A percentile compares a stretch with the other conserved stretches of the same genome.
These are phyloP conservation scores for Polydrusus tereticollis DNA, from an alignment of 2,888 invertebrate species.

Conservation along the genomic window DNA sequence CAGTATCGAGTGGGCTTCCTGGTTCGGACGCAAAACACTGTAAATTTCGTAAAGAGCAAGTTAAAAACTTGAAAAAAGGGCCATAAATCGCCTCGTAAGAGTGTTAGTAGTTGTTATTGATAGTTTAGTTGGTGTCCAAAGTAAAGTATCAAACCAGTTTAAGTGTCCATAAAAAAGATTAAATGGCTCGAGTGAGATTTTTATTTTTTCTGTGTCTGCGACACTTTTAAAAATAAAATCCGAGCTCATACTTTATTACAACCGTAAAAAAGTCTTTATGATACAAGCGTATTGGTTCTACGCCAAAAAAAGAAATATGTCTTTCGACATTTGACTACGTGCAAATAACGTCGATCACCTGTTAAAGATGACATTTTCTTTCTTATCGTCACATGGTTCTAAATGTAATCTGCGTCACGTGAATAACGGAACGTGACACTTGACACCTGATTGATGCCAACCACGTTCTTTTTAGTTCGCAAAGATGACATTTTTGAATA, in stretches of 20 bases:
- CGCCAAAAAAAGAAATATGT: too few species aligned
- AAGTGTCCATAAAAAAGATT: constrained; percentile 27
- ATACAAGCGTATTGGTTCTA: too few species aligned
- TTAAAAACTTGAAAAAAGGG: constrained; percentile 26
- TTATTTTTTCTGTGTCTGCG: neutral
- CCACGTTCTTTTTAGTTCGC: too few species aligned
- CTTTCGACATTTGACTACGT: too few species aligned
- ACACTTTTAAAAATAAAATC: neutral
- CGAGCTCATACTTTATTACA: neutral
- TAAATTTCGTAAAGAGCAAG: constrained; percentile 15
- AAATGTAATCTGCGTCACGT: too few species aligned
- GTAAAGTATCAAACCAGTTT: constrained; percentile 19
- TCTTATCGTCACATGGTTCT: too few species aligned
- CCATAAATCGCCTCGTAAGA: constrained; percentile 22
- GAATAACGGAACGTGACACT: too few species aligned
- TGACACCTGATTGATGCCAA: too few species aligned
- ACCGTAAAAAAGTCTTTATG: too few species aligned
- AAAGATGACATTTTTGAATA: too few species aligned
- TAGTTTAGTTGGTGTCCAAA: constrained; percentile 27
- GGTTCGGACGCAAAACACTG: constrained; percentile 13
- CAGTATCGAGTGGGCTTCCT: constrained; percentile 11
- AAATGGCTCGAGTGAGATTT: constrained; percentile 1
- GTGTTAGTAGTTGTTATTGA: constrained; percentile 43
- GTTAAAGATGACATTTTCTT: too few species aligned
- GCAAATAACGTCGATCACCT: too few species aligned